Conservation (phyloP, 2,797 vertebrate species). For the Lagorchestes hirsutus region DNA sequence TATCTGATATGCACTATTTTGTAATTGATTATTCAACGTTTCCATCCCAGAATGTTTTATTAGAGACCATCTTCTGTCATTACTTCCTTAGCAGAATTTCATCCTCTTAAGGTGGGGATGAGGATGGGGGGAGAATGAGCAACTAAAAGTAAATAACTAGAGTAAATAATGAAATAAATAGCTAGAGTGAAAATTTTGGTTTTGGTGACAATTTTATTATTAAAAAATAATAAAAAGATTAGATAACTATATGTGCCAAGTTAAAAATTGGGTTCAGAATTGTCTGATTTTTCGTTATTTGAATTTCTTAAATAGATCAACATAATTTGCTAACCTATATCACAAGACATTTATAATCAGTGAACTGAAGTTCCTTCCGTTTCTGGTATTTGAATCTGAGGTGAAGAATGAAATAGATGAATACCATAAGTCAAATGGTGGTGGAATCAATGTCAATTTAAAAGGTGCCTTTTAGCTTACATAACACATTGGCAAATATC, state of each 20-base stretch:
- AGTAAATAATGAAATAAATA: neutral
- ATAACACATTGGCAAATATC: neutral
- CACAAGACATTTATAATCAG: neutral
- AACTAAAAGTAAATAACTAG: neutral
- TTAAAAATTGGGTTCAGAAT: neutral
- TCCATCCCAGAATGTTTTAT: neutral
- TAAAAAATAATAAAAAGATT: neutral
- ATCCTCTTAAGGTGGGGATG: neutral
- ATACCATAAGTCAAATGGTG: neutral
- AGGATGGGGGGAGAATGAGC: neutral
- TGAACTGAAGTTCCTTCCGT: neutral
- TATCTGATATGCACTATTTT: neutral
- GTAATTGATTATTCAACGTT: neutral
- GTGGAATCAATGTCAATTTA: neutral
- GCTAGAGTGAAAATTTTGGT: neutral
- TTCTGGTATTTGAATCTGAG: neutral
- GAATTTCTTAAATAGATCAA: neutral
- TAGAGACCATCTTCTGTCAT: neutral
- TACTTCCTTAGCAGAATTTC: neutral
- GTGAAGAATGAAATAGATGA: neutral
- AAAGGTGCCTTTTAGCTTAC: neutral
- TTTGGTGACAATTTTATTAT: neutral
- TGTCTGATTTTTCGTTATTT: neutral
- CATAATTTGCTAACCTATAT: neutral
- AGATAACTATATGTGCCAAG: neutral